These are phyloP conservation scores for Tyrophagus putrescentiae DNA, from an alignment of 1,140 invertebrate genomes.

Conservation along the genomic window DNA sequence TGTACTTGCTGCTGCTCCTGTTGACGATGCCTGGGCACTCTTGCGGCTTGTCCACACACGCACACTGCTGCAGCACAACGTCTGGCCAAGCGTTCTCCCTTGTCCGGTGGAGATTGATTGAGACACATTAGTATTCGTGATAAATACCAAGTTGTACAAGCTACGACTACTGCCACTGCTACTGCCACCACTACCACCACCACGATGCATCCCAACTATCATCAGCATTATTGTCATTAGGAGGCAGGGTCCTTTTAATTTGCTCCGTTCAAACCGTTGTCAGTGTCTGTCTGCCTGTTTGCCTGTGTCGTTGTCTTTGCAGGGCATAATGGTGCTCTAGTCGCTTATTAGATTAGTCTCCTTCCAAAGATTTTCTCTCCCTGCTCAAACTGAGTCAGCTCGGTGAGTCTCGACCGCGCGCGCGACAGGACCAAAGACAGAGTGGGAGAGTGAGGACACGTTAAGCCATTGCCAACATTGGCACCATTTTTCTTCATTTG, in stretches of 20 bases:
- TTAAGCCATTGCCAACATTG: slow-evolving; percentile 5
- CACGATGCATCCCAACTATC: neutral
- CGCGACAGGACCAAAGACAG: no score
- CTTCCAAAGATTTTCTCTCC: no score
- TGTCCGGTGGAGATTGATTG: slow-evolving; percentile 4
- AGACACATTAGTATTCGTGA: slow-evolving; percentile 14
- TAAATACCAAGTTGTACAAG: slow-evolving; percentile 6
- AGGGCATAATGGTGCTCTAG: slow-evolving; percentile 5
- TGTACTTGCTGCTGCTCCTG: neutral
- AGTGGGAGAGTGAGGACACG: no score
- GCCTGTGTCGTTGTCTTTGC: neutral
- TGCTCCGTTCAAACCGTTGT: no score
- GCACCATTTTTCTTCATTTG: slow-evolving; percentile 14
- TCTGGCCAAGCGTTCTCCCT: no score
- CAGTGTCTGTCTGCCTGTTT: no score
- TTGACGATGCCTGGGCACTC: no score
- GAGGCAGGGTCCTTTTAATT: slow-evolving; percentile 1
- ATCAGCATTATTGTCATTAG: slow-evolving; percentile 5
- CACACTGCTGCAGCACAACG: no score
- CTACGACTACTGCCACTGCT: neutral
- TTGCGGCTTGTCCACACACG: no score
- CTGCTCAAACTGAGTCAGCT: slow-evolving; percentile 1
- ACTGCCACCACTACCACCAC: neutral
- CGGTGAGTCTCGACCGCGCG: neutral
- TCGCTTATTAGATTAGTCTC: no score